Evolutionary conservation across 2,888 invertebrate genomes (phyloP).

Genomic region (Pollenia angustigena): DNA sequence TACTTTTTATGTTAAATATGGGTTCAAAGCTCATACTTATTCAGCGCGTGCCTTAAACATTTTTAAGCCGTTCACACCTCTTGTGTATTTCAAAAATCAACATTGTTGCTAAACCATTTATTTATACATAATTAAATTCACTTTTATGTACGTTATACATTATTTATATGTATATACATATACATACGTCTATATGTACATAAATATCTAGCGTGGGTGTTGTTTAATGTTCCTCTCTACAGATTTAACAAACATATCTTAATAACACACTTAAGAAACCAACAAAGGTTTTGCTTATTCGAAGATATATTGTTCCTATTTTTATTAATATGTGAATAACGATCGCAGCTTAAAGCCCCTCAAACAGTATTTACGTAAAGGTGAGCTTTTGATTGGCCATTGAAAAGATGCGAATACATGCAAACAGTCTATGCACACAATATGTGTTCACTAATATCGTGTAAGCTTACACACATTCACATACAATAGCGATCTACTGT

Average conservation of each 20-base stretch:
- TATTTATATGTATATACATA: conserved; percentile 65
- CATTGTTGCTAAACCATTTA: conserved; percentile 20
- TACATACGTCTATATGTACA: conserved; percentile 62
- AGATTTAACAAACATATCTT: conserved; percentile 9
- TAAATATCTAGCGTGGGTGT: background rate
- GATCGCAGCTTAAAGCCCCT: conserved; percentile 60
- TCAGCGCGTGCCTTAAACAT: too few relatives aligned
- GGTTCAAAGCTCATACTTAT: too few relatives aligned
- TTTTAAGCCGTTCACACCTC: conserved; percentile 1
- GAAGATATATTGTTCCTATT: conserved; percentile 16
- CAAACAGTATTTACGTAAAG: conserved; percentile 29
- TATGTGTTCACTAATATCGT: conserved; percentile 15
- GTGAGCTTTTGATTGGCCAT: conserved; percentile 68
- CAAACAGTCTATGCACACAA: background rate
- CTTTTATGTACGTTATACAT: conserved; percentile 47
- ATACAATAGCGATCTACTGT: background rate
- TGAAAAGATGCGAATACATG: conserved; percentile 33
- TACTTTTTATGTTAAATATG: too few relatives aligned
- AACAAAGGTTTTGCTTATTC: background rate
- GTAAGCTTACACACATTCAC: background rate
- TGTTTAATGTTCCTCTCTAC: background rate
- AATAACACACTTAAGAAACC: background rate
- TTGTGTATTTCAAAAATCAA: background rate
- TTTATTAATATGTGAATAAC: conserved; percentile 19
- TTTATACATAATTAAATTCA: too few relatives aligned